These are phyloP conservation scores for Gisinianus flammeolus DNA, from an alignment of 2,888 invertebrate genomes.

Conservation along the genomic window DNA sequence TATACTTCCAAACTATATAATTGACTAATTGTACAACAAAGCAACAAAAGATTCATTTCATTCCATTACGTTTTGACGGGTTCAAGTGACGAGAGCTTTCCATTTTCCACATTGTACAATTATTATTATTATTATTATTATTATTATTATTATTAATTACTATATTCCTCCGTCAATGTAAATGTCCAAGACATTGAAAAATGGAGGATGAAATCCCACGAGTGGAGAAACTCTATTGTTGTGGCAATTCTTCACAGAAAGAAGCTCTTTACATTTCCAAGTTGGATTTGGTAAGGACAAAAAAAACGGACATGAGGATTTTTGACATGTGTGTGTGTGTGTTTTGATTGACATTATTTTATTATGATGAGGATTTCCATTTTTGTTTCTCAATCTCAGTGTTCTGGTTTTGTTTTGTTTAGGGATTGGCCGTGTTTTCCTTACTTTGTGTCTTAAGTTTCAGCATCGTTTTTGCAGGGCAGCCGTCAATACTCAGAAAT, in stretches of 20 bases:
- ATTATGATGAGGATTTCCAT: too few relatives aligned
- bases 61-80: too few relatives aligned
- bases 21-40: neutral
- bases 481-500: neutral
- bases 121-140: neutral
- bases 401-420: neutral
- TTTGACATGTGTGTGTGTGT: too few relatives aligned
- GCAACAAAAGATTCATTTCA: too few relatives aligned
- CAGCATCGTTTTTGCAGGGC: neutral
- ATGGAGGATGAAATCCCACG: conserved; percentile 19
- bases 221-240: conserved; percentile 39
- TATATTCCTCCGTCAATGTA: neutral
- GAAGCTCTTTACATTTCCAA: conserved; percentile 30
- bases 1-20: neutral
- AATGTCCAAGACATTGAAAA: neutral
- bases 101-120: neutral
- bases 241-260: conserved; percentile 24
- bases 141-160: neutral
- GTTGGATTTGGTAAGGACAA: conserved; percentile 28
- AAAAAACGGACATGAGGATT: neutral
- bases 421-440: conserved; percentile 18
- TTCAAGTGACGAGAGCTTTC: neutral
- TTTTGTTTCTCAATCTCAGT: neutral
- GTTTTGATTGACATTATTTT: too few relatives aligned
- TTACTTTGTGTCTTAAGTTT: conserved; percentile 18